Base-by-base conservation (phyloP, 2,113 vertebrate genomes). In the Serilophus lunatus region DNA sequence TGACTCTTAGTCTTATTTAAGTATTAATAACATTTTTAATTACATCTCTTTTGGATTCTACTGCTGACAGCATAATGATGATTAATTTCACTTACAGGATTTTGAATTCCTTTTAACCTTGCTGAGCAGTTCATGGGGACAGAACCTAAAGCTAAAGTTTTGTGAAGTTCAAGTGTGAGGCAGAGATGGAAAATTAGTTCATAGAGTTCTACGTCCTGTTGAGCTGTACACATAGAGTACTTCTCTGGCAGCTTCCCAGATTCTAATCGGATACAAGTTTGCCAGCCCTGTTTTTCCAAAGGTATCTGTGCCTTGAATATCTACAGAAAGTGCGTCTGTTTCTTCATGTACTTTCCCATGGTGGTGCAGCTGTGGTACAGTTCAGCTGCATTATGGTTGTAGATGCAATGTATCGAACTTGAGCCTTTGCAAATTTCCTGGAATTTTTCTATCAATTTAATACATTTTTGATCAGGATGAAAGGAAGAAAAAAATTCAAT, bases 1-100 rank as follows among this genome's bases (percentile, higher is more conserved):
- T 80, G 64, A 56, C 26, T 91, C n/a, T 53, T 50, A 22, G 11
- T 74, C 15, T 36, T 15, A 40, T 60, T 28, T 91, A 86, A 82
- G 38, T 88, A 54, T 82, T 86, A 89, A 28, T 82, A n/a, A 24
- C 20, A 13, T 76, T 82, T 94, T 87, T 10, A 80, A 59, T 78
- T 82, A 33, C 16, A 65, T 31, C 24, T 40, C 24, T 68, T 61
- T 94, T 87, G 20, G 25, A 69, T 88, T 90, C 47, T 72, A 36
- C n/a, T 82, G 33, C 45, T 93, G 71, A 47, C 24, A 86, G 42
- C 18, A 12, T 47, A 91, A 54, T 29, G 56, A 78, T 71, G 87
- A 72, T 22, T 51, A 53, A 54, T 85, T 95, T 91, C 25, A 57
- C 71, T 92, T 66, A 50, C 15, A 53, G 50, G 25, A n/a, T 79